Evolutionary conservation across 1,140 invertebrate genomes (phyloP).

Genomic region (Penaeus chinensis): DNA sequence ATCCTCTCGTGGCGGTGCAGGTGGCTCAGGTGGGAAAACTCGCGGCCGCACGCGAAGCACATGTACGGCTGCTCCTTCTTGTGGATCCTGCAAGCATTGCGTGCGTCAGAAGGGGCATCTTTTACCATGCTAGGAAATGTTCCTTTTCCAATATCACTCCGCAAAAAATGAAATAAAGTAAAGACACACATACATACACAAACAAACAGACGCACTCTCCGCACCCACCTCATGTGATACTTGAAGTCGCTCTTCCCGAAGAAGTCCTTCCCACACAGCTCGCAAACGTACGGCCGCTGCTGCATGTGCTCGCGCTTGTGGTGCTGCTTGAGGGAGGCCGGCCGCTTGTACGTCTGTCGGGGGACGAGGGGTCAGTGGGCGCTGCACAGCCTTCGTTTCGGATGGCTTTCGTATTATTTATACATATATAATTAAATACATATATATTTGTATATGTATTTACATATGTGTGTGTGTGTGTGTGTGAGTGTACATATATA

Average conservation of each 20-base stretch:
- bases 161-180: too few species aligned
- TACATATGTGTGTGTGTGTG: background rate
- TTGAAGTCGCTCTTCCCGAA: conserved; percentile 64
- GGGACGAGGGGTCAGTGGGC: background rate
- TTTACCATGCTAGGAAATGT: too few species aligned
- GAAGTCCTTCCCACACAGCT: conserved; percentile 59
- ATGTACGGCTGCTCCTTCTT: conserved; percentile 72
- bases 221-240: conserved; percentile 62
- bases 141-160: too few species aligned
- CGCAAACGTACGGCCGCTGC: conserved; percentile 56
- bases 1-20: conserved; percentile 68
- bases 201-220: too few species aligned
- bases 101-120: too few species aligned
- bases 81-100: conserved; percentile 67
- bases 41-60: conserved; percentile 71
- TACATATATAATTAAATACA: conserved; percentile 5
- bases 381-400: background rate
- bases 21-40: conserved; percentile 69
- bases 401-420: background rate
- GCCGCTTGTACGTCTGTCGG: conserved; percentile 42
- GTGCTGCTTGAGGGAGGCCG: conserved; percentile 61
- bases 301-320: conserved; percentile 64
- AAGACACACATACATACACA: background rate
- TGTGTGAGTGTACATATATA: background rate
- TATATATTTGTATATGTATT: background rate